These are phyloP conservation scores for Heteromormyrus szaboi DNA, from an alignment of 2,797 vertebrate species.

Conservation along the genomic window DNA sequence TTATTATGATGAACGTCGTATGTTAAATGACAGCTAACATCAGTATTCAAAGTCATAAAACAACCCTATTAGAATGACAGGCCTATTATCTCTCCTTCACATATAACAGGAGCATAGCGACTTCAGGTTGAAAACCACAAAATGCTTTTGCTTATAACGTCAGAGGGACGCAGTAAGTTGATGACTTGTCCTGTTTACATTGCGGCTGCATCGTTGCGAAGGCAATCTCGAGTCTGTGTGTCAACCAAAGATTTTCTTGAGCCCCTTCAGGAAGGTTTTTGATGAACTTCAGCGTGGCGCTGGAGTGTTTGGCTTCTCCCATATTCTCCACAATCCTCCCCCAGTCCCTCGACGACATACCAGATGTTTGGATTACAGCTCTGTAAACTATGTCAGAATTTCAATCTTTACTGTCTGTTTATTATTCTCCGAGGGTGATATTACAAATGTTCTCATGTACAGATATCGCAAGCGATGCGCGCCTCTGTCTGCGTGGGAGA, in stretches of 20 bases:
- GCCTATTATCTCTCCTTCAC: not conserved
- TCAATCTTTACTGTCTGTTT: conserved; percentile 84
- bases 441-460: conserved; percentile 78
- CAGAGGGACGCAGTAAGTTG: not conserved
- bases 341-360: conserved; percentile 86
- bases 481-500: not conserved
- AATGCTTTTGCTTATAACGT: not conserved
- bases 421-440: conserved; percentile 79
- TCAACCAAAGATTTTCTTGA: not conserved
- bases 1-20: not conserved
- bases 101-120: not conserved
- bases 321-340: conserved; percentile 53
- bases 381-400: conserved; percentile 91
- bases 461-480: conserved; percentile 31
- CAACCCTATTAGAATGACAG: not conserved
- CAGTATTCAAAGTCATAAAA: not conserved
- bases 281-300: conserved; percentile 78
- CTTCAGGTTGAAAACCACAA: not conserved
- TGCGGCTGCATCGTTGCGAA: not conserved
- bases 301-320: conserved; percentile 83
- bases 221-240: not conserved
- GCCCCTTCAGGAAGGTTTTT: conserved; percentile 48
- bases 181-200: not conserved
- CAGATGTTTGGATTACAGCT: conserved; percentile 95
- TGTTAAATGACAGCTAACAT: not conserved